Evolutionary conservation across 2,888 invertebrate genomes (phyloP).

Genomic region (Exephanes ischioxanthus): DNA sequence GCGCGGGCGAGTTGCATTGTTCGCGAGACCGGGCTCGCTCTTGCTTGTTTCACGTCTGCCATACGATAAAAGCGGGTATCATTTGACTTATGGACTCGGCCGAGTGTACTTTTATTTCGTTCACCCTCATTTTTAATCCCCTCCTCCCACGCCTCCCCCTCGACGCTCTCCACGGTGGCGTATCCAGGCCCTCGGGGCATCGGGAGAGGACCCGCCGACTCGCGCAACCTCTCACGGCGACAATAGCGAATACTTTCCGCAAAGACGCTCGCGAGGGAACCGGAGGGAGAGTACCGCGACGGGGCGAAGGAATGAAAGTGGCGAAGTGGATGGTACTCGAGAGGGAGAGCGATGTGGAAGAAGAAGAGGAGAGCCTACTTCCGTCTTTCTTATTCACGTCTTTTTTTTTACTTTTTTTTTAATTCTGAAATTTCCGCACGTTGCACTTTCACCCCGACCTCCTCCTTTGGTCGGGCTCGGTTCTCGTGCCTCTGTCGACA

Average conservation of each 20-base stretch:
- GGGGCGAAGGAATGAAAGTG: constrained; percentile 56
- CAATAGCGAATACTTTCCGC: constrained; percentile 58
- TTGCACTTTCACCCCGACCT: constrained; percentile 52
- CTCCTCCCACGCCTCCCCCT: not conserved
- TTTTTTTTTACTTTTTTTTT: constrained; percentile 29
- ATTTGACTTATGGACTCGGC: constrained; percentile 53
- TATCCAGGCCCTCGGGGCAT: constrained; percentile 35
- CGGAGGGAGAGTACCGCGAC: constrained; percentile 20
- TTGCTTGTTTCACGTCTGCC: constrained; percentile 32
- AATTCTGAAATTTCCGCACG: constrained; percentile 57
- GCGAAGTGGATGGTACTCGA: constrained; percentile 55
- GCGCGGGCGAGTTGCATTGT: constrained; percentile 61
- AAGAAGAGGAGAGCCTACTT: constrained; percentile 22
- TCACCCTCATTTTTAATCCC: constrained; percentile 32
- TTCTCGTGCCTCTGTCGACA: constrained; percentile 50
- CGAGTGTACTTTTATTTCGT: constrained; percentile 54
- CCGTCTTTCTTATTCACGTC: constrained; percentile 41
- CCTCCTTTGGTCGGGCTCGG: constrained; percentile 21
- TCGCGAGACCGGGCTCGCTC: constrained; percentile 29
- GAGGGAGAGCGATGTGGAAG: constrained; percentile 24
- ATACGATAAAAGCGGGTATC: constrained; percentile 46
- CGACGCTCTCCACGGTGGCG: constrained; percentile 24
- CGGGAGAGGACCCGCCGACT: constrained; percentile 29
- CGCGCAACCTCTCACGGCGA: constrained; percentile 42
- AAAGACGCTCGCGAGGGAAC: constrained; percentile 34